A percentile compares a stretch with the other conserved stretches of the same genome.
phyloP scores from a whole-genome alignment of 2,888 invertebrate species.

The Microctonus hyperodae region DNA sequence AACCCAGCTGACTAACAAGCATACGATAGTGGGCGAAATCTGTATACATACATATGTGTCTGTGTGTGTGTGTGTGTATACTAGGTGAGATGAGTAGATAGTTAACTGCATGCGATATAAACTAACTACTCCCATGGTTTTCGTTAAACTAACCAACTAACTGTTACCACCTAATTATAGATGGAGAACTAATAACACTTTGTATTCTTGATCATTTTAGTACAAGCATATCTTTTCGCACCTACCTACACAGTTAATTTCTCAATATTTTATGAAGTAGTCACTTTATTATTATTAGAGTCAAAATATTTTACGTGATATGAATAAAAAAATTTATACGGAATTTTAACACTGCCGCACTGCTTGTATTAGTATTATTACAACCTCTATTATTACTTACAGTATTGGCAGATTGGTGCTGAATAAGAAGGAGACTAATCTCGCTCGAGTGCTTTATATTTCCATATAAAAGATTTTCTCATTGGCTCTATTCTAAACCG shows the following conservation, averaged over 20 bases:
- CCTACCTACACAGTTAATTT: neutral
- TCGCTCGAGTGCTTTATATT: slow-evolving; percentile 13
- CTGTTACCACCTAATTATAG: slow-evolving; percentile 50
- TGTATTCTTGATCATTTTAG: neutral
- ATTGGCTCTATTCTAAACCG: neutral
- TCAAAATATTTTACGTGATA: neutral
- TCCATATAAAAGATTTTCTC: slow-evolving; percentile 18
- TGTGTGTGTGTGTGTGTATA: too few species aligned
- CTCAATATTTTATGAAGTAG: neutral
- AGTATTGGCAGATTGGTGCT: neutral
- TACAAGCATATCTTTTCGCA: neutral
- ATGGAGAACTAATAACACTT: slow-evolving; percentile 2
- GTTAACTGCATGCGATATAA: slow-evolving; percentile 47
- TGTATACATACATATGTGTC: slow-evolving; percentile 15
- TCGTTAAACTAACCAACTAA: slow-evolving; percentile 45
- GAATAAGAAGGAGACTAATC: neutral
- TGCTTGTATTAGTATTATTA: too few species aligned
- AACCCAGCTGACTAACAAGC: slow-evolving; percentile 28
- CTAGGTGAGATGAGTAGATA: slow-evolving; percentile 29
- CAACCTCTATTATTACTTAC: neutral
- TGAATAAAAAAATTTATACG: slow-evolving; percentile 9
- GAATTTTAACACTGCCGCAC: neutral
- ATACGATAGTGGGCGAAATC: slow-evolving; percentile 13
- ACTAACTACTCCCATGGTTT: slow-evolving; percentile 42
- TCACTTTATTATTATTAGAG: neutral